These are phyloP conservation scores for Nesoenas mayeri DNA, from an alignment of 2,113 vertebrate genomes.

Conservation along the genomic window DNA sequence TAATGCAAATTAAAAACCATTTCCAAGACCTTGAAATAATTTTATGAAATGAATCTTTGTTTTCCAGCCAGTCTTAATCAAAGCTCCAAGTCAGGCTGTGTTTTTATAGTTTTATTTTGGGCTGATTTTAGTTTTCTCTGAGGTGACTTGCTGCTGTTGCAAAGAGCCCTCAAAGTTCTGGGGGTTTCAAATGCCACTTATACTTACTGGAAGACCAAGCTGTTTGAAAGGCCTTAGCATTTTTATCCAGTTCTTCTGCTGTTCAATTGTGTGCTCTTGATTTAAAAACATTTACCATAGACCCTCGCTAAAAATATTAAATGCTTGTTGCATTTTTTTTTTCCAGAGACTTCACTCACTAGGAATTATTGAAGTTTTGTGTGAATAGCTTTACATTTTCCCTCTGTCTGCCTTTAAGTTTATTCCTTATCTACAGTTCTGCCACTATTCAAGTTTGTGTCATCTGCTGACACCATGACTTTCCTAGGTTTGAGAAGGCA, in stretches of 20 bases:
- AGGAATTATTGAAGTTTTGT: background rate
- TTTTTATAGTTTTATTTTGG: background rate
- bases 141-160: background rate
- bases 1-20: background rate
- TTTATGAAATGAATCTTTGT: constrained; percentile 1
- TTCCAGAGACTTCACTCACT: background rate
- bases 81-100: background rate
- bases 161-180: background rate
- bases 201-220: background rate
- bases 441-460: background rate
- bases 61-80: background rate
- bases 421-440: background rate
- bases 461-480: background rate
- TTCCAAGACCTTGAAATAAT: background rate
- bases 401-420: background rate
- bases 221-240: background rate
- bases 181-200: background rate
- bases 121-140: background rate
- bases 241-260: background rate
- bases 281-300: background rate
- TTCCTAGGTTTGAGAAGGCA: background rate
- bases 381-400: background rate
- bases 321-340: background rate
- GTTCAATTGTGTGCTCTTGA: background rate
- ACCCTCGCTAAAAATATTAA: background rate